Percentiles rank a stretch among this genome's conserved stretches.
Evolutionary conservation across 2,113 vertebrate species (phyloP).

Genomic region (Strigops habroptila): DNA sequence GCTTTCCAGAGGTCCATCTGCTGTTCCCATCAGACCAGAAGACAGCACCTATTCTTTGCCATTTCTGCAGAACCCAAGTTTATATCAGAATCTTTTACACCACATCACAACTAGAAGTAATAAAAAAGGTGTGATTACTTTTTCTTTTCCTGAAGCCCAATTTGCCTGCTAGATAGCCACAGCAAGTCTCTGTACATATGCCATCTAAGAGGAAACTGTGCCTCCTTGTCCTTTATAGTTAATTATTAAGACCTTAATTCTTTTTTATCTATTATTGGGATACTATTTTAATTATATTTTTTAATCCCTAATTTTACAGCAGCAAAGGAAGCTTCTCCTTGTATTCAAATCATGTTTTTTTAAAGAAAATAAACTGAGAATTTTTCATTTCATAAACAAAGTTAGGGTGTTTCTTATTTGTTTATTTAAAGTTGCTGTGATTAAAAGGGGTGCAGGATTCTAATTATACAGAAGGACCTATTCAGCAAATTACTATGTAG

Average conservation of each 20-base stretch:
- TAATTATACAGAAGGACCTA: neutral
- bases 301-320: neutral
- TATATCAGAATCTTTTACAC: neutral
- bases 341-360: neutral
- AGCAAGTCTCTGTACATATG: neutral
- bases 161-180: neutral
- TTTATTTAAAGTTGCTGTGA: neutral
- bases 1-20: neutral
- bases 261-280: neutral
- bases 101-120: neutral
- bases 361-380: neutral
- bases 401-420: accelerated
- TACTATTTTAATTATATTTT: neutral
- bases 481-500: neutral
- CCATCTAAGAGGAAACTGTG: neutral
- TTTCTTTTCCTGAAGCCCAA: neutral
- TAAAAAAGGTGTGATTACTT: neutral
- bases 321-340: neutral
- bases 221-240: neutral
- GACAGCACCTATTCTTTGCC: neutral
- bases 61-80: neutral
- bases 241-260: neutral
- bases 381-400: neutral
- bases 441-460: neutral
- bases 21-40: neutral